These are phyloP conservation scores for Morbakka virulenta DNA, from an alignment of 30 jellyfish, hydroid and myxozoan genomes.

Conservation along the genomic window DNA sequence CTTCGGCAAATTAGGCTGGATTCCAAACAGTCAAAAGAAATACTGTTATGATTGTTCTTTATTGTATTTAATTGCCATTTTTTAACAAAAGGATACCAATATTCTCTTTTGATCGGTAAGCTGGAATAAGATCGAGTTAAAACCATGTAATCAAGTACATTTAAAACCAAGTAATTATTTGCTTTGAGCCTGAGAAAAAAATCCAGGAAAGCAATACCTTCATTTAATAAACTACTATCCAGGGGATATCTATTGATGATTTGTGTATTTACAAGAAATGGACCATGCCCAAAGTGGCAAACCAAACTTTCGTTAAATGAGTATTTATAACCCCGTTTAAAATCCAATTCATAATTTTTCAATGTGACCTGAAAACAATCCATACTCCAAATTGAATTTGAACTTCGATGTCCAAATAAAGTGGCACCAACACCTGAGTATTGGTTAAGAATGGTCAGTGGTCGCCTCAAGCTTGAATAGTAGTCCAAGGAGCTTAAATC, in stretches of 20 bases:
- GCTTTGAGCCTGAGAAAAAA: background rate
- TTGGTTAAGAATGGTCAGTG: background rate
- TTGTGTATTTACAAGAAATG: background rate
- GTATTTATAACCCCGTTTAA: background rate
- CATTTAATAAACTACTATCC: background rate
- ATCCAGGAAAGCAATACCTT: background rate
- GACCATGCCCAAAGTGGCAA: background rate
- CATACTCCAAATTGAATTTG: background rate
- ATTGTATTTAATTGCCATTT: background rate
- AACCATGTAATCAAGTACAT: background rate
- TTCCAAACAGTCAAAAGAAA: background rate
- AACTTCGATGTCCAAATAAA: background rate
- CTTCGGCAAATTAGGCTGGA: background rate
- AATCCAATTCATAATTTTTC: background rate
- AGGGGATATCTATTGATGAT: background rate
- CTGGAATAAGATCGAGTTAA: background rate
- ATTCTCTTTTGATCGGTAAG: background rate
- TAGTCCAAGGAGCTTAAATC: background rate
- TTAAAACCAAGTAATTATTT: background rate
- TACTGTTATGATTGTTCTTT: too few relatives aligned
- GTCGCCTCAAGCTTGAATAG: background rate
- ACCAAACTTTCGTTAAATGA: background rate
- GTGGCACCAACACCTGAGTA: background rate
- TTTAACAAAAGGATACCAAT: background rate
- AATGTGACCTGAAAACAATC: background rate